Conservation (phyloP, 92 coral and sea anemone genomes). For the Phenganax stokvisi region DNA sequence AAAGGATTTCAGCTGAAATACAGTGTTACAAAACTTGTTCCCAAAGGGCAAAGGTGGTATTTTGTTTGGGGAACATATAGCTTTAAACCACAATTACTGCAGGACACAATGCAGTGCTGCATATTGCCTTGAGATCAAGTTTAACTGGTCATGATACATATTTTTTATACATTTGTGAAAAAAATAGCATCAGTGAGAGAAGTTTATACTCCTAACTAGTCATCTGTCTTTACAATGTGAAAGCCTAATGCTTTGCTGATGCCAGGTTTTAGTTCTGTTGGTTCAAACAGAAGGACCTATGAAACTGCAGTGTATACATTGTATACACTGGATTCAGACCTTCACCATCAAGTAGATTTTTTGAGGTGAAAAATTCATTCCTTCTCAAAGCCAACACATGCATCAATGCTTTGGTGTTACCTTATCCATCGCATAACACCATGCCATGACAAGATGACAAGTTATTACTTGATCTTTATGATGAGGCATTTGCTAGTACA, state of each 20-base stretch:
- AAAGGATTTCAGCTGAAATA: no score
- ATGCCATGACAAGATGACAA: neutral
- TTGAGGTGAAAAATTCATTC: constrained; percentile 44
- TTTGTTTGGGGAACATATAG: no score
- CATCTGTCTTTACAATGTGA: neutral
- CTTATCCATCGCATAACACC: constrained; percentile 29
- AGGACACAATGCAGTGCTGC: no score
- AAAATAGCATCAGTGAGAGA: neutral
- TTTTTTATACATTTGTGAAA: no score
- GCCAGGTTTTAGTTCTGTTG: no score
- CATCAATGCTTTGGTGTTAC: constrained; percentile 46
- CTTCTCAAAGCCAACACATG: constrained; percentile 62
- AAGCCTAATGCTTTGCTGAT: neutral
- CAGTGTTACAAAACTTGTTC: no score
- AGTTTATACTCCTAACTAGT: neutral
- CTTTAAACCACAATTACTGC: no score
- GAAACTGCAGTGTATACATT: constrained; percentile 2
- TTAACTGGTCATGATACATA: no score
- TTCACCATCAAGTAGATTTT: constrained; percentile 46
- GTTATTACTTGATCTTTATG: neutral
- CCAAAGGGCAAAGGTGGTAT: no score
- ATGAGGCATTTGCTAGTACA: neutral
- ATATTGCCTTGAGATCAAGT: no score
- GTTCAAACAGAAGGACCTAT: neutral
- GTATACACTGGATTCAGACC: constrained; percentile 60